Percentiles rank a stretch among this genome's conserved stretches.
Conservation (phyloP, 2,888 invertebrate species). For the Mesorhabditis sp. region DNA sequence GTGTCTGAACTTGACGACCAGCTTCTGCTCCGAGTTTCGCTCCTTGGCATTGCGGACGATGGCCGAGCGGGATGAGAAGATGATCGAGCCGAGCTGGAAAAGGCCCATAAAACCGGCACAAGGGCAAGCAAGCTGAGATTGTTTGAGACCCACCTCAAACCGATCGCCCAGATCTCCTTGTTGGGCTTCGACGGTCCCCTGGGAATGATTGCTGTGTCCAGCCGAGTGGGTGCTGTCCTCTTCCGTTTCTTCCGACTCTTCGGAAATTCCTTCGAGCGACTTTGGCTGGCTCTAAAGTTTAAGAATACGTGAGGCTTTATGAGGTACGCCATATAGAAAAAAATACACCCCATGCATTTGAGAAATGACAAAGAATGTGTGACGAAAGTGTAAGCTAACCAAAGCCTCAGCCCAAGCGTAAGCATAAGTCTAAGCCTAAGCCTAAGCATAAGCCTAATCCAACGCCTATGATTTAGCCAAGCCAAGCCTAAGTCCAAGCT, state of each 20-base stretch:
- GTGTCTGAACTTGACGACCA: constrained; percentile 75
- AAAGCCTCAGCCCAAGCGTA: too few relatives aligned
- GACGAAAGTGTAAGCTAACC: too few relatives aligned
- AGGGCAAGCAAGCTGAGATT: background rate
- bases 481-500: too few relatives aligned
- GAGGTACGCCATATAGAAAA: too few relatives aligned
- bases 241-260: constrained; percentile 38
- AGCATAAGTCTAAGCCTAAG: too few relatives aligned
- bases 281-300: constrained; percentile 7
- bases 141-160: background rate
- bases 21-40: constrained; percentile 73
- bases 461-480: too few relatives aligned
- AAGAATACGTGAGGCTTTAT: background rate
- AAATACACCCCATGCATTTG: too few relatives aligned
- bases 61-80: constrained; percentile 60
- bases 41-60: constrained; percentile 66
- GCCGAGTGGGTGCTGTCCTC: constrained; percentile 14
- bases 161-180: background rate
- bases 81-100: constrained; percentile 9
- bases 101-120: too few relatives aligned
- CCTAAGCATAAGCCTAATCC: too few relatives aligned
- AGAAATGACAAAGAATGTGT: too few relatives aligned
- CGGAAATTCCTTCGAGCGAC: constrained; percentile 33
- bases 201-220: too few relatives aligned
- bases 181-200: background rate